A percentile compares a stretch with the other conserved stretches of the same genome.
These are phyloP conservation scores for Pangasius mekongensis DNA, from an alignment of 2,797 vertebrate genomes.

Conservation along the genomic window DNA sequence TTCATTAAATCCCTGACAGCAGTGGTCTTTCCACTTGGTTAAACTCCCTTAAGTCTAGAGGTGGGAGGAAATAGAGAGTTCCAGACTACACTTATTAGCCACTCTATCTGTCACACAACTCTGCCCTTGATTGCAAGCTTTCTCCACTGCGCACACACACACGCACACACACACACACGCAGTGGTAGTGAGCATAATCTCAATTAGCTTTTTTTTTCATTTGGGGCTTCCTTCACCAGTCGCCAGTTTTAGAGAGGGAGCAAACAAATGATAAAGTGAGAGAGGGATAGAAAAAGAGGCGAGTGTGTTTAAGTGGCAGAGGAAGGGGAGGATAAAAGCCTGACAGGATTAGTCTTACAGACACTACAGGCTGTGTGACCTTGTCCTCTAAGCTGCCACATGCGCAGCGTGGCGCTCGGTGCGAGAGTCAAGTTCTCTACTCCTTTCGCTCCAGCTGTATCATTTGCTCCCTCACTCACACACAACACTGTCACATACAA, in stretches of 20 bases:
- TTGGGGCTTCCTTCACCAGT: background rate
- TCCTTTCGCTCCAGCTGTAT: constrained; percentile 25
- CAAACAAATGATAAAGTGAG: constrained; percentile 21
- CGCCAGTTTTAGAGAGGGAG: constrained; percentile 1
- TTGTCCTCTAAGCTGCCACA: constrained; percentile 61
- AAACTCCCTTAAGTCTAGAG: constrained; percentile 55
- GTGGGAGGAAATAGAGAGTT: constrained; percentile 44
- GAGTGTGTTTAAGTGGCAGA: constrained; percentile 72
- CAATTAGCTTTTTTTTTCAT: constrained; percentile 34
- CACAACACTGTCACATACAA: background rate
- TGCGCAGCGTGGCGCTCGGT: constrained; percentile 32
- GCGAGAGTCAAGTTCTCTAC: constrained; percentile 17
- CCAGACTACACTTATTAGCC: constrained; percentile 56
- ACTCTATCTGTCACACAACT: constrained; percentile 57
- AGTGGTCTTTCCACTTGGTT: constrained; percentile 52
- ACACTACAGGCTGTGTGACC: constrained; percentile 65
- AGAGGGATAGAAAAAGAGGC: background rate
- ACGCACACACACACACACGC: background rate
- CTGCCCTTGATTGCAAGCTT: constrained; percentile 51
- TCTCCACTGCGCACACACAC: background rate
- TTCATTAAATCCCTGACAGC: constrained; percentile 32
- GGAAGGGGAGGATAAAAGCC: constrained; percentile 72
- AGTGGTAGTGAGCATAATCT: constrained; percentile 31
- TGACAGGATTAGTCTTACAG: constrained; percentile 72
- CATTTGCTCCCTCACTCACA: constrained; percentile 21